These are phyloP conservation scores for Carcharodon carcharias DNA, from an alignment of 2,797 vertebrate species.

Conservation along the genomic window DNA sequence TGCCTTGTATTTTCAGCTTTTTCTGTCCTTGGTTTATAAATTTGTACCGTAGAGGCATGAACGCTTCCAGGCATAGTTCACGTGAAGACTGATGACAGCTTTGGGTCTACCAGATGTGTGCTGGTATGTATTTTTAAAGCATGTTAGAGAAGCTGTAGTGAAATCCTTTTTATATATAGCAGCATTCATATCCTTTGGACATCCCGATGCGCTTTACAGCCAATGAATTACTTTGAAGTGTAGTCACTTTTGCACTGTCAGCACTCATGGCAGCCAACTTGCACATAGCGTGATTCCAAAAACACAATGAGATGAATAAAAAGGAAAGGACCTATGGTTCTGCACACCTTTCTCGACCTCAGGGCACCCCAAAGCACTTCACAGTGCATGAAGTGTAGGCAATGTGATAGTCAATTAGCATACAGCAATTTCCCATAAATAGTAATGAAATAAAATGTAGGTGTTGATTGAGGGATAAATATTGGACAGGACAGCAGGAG, in stretches of 20 bases:
- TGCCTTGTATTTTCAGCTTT: not conserved
- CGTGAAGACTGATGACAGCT: not conserved
- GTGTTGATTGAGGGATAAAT: not conserved
- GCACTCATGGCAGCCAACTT: not conserved
- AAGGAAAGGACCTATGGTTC: not conserved
- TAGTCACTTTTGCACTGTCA: not conserved
- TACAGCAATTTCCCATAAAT: not conserved
- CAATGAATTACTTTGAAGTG: not conserved
- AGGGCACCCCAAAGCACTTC: not conserved
- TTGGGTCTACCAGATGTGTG: conserved; percentile 14
- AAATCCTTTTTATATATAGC: not conserved
- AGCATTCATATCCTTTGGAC: not conserved
- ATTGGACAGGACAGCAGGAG: not conserved
- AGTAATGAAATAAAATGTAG: not conserved
- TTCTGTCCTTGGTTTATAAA: not conserved
- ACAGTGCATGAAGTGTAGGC: not conserved
- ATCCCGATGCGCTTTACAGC: not conserved
- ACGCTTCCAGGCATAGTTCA: not conserved
- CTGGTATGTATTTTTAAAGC: conserved; percentile 9
- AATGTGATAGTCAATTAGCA: not conserved
- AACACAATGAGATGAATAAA: not conserved
- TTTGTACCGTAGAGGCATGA: not conserved
- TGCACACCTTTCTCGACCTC: not conserved
- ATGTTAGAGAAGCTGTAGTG: not conserved
- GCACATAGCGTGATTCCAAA: no score